Evolutionary conservation across 2,888 invertebrate species (phyloP), one percentile per base, ranked within the genome.

Genomic region (Meloe dianella): DNA sequence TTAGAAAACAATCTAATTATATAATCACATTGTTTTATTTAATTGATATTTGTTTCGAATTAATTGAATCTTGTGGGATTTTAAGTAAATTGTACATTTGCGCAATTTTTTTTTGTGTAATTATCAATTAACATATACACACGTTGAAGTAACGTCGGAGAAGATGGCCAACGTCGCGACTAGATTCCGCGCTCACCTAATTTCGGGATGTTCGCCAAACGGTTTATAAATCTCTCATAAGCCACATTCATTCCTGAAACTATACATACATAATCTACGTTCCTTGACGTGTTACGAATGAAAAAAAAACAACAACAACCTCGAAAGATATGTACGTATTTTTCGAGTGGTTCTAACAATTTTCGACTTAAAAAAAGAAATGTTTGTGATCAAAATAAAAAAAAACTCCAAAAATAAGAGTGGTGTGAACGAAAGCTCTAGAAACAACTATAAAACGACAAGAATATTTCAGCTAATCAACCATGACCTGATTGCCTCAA

Each of bases 201-300:
- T 70, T 75, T 75, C 74, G 77, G 77, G 77, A 76, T 72, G 67
- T 65, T 63, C 69, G 77, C 78, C 78, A 78, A 78, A 75, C 73
- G 74, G 73, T 73, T 75, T 73, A 73, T 73, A 75, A 75, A 75
- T 74, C 73, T 68, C 67, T 63, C 66, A 73, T 69, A 69, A 65
- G 65, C 69, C 66, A 68, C 66, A 67, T 69, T 73, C 70, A 68
- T 66, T 68, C 65, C 68, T 65, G 65, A 65, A 65, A 68, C 63
- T 63, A 61, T 57, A 62, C 65, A 65, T 20, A 51, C 51, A 22
- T 24, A 22, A 51, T 51, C 51, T 24, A 22, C 22, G 51, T 51
- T 51, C 24, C 12, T 51, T 51, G 51, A 51, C 22, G 51, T 24
- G 51, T 24, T 24, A 51, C 51, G 12, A 24, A 22, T 51, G 10